Base-by-base conservation (phyloP, 1,140 invertebrate species). In the Mamestra configurata region DNA sequence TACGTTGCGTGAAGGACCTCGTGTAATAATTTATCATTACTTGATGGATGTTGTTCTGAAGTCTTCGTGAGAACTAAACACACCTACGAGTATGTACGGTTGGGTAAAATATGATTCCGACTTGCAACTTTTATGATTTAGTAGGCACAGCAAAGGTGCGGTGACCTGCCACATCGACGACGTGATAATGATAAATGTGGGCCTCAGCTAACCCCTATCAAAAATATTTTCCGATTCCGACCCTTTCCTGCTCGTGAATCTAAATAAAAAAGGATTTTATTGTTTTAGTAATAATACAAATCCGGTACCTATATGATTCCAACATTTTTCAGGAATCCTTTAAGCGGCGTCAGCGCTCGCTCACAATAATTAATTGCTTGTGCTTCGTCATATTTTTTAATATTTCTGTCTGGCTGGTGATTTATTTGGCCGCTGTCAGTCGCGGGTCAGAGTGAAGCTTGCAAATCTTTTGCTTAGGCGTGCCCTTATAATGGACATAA, bases 131-230 rank as follows among this genome's bases (percentile, higher is more conserved):
- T 82, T 83, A 71, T 83, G 84, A 84, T 84, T 86, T 84, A 81
- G 79, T 86, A 77, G 79, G 80, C 59, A 77, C 57, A 77, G 82
- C 70, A 77, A 84, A 91, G 90, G 90, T 84, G 89, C 86, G 89
- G 87, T 86, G 66, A 82, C 77, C 84, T 88, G 89, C 81, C 87
- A 79, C 78, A 70, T 75, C 82, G 87, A 84, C 88, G 85, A 85
- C 86, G 76, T 91, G 89, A 92, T 93, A 92, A 91, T 92, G 92
- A 93, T 90, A 90, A 93, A 92, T 91, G 89, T 88, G 79, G 82
- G 59, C 79, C 76, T 66, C 81, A 46, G 78, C 80, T 83, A 83
- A 83, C 87, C 88, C 88, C 85, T 84, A 89, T 93, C 90, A 90
- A 90, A 87, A 88, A 90, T 90, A 90, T 92, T 89, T 92, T 89